Base-by-base conservation (phyloP, 2,797 vertebrate species). In the Pempheris klunzingeri region DNA sequence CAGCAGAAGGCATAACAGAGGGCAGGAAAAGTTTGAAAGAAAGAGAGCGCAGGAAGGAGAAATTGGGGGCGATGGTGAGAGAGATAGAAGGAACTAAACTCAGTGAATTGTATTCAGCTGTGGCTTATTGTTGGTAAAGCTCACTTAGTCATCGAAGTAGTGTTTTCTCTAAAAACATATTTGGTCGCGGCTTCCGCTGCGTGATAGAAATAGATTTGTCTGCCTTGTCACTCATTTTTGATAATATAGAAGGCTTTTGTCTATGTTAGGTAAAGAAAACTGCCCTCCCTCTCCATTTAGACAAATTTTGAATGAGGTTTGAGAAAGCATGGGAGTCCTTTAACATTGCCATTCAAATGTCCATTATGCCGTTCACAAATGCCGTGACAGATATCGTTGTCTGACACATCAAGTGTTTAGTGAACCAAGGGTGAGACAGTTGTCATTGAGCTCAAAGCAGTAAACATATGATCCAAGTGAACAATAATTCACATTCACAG, bases 131-230 rank as follows among this genome's bases (percentile, higher is more conserved):
- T 57, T 44, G 58, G 57, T 7, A 10, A 62, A 58, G 66, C 26
- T 54, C 44, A 53, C 10, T 30, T 14, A 14, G 36, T 55, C 54
- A 43, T 15, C 34, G 53, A 64, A 41, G 64, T 52, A 38, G 14
- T 88, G 90, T 86, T 91, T 89, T 88, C 72, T 80, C 66, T 78
- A 60, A 79, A 76, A 87, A 80, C 73, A 84, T 73, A 52, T 80
- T 80, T 62, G 66, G 54, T 20, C 6, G 34, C 38, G 24, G 67
- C 61, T 75, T 57, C 55, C 15, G 53, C 80, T 75, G 65, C 12
- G 4, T 9, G 63, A 71, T 49, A 66, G 58, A 60, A 86, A 73
- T 47, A 77, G 30, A 34, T 57, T 30, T 47, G 59, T 55, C 72
- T 60, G 64, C 28, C 59, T 53, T 79, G 63, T 78, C 78, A 32